Conservation (phyloP, 2,113 vertebrate genomes). For the Dasyprocta punctata region DNA sequence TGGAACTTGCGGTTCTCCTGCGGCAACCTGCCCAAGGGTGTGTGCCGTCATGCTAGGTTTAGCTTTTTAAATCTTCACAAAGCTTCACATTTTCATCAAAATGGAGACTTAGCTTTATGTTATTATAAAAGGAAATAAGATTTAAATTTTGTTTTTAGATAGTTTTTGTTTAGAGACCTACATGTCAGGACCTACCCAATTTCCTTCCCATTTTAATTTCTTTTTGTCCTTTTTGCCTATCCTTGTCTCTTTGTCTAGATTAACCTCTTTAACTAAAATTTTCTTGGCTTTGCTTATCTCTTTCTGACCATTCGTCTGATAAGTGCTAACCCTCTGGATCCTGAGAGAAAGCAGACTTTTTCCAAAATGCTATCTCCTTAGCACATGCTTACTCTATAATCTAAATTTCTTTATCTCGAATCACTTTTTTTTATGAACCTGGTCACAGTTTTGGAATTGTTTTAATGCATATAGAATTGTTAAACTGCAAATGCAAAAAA, state of each 20-base stretch:
- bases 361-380: not conserved
- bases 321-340: not conserved
- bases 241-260: not conserved
- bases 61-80: constrained; percentile 7
- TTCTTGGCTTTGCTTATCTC: not conserved
- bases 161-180: not conserved
- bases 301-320: not conserved
- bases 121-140: not conserved
- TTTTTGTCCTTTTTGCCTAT: not conserved
- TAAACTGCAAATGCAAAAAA: constrained; percentile 20
- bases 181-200: not conserved
- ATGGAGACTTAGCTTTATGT: not conserved
- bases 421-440: not conserved
- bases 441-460: constrained; percentile 25
- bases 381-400: not conserved
- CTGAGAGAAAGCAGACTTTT: constrained; percentile 46
- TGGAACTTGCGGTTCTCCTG: not conserved
- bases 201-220: not conserved
- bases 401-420: not conserved
- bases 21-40: not conserved
- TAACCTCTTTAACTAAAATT: not conserved
- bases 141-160: not conserved
- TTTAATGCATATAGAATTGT: not conserved
- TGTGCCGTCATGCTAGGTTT: not conserved
- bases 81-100: constrained; percentile 1